Conservation (phyloP, 2,797 vertebrate species). For the Erethizon dorsatum region DNA sequence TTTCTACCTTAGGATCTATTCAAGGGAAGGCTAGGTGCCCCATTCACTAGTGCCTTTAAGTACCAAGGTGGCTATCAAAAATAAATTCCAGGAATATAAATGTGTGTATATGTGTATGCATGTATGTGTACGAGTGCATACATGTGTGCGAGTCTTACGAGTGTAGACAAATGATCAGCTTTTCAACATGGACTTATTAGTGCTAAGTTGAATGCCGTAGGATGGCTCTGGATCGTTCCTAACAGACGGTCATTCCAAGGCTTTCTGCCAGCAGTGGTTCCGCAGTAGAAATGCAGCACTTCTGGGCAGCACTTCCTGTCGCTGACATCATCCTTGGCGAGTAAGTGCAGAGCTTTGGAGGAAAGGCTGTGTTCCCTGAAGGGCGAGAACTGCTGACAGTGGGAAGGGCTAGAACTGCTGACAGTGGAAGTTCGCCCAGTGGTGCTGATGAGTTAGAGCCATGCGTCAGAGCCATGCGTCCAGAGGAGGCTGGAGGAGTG, state of each 20-base stretch:
- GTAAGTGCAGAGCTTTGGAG: neutral
- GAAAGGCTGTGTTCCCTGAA: neutral
- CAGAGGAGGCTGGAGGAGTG: neutral
- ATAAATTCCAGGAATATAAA: neutral
- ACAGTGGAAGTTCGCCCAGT: neutral
- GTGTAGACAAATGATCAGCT: neutral
- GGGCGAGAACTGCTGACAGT: neutral
- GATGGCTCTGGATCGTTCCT: neutral
- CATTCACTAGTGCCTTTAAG: neutral
- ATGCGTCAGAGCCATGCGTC: neutral
- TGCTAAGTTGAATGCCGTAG: neutral
- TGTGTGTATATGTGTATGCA: neutral
- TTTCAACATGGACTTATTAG: neutral
- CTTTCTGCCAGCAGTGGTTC: neutral
- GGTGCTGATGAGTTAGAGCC: neutral
- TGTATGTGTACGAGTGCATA: neutral
- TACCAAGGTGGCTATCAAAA: neutral
- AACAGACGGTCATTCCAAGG: neutral
- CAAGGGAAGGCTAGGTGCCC: neutral
- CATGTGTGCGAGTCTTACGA: neutral
- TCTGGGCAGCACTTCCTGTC: neutral
- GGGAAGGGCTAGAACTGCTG: neutral
- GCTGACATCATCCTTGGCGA: neutral
- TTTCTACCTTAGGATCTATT: neutral
- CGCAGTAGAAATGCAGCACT: neutral